Base-by-base conservation (phyloP, 2,888 invertebrate genomes). In the Odontomyia ornata region DNA sequence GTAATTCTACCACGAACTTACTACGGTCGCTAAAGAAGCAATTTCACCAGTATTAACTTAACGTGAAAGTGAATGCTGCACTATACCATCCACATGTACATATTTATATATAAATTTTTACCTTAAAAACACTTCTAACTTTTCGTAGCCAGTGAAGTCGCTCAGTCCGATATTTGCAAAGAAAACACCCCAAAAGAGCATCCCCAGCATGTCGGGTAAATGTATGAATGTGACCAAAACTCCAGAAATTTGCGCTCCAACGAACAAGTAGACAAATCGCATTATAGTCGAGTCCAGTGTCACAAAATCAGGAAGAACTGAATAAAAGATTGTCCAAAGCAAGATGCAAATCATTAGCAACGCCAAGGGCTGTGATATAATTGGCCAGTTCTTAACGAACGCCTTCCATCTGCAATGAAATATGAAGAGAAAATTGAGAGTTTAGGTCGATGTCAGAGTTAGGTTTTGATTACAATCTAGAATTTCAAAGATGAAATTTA, bases 171-270 rank as follows among this genome's bases (percentile, higher is more conserved):
- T 80, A 82, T 89, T 89, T 69, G 88, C 84, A 75, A 89, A 86
- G 9, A 88, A 82, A 2, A 91, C 88, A 13, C 91, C 91, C 73
- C 90, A 89, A 64, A 91, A 84, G 0, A 91, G 84, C 91, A 91
- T 91, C 15, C 91, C 91, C 77, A 91, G 86, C 83, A 91, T 88
- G 5, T 91, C 91, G 0, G 91, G 87, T 79, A 87, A 76, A 46
- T 82, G 81, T 1, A 84, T 72, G 7, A 84, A 83, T 62, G 83
- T 82, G 46, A 84, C 84, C 78, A 86, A 76, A n/a, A 85, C 81
- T 0, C 87, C 87, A 11, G 82, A 79, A 27, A 84, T 78, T 77
- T 87, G 84, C 7, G 87, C 87, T 1, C 87, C 86, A 75, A 85
- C 83, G 80, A 87, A 86, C 1, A 87, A 80, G 73, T 85, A 83